A percentile compares a stretch with the other conserved stretches of the same genome.
Evolutionary conservation across 2,797 vertebrate genomes (phyloP).

Genomic region (Pseudocheirus occidentalis): DNA sequence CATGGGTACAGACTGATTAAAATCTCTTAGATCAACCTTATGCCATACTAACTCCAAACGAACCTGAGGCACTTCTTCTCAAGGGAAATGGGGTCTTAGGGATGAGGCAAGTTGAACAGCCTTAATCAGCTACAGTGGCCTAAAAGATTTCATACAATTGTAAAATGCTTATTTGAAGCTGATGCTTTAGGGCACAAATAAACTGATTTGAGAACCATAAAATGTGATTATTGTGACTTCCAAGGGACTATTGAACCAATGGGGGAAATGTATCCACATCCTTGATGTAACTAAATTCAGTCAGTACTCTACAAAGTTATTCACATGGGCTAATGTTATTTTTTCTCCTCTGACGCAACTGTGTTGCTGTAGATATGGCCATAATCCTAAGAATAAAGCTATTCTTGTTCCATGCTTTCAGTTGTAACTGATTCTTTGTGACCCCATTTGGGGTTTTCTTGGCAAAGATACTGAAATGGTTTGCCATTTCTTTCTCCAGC

Average conservation of each 20-base stretch:
- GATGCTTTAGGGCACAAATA: background rate
- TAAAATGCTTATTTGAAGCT: constrained; percentile 40
- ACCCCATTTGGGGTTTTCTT: background rate
- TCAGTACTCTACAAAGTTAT: background rate
- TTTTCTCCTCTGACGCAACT: constrained; percentile 8
- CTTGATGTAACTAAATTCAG: background rate
- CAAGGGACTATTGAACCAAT: background rate
- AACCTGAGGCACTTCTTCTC: constrained; percentile 34
- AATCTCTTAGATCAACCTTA: constrained; percentile 1
- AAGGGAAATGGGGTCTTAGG: constrained; percentile 8
- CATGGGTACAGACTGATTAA: constrained; percentile 1
- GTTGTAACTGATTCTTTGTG: background rate
- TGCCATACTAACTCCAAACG: background rate
- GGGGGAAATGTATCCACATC: background rate
- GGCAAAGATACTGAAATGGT: background rate
- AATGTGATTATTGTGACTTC: background rate
- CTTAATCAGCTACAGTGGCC: background rate
- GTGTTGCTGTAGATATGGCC: background rate
- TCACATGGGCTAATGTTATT: background rate
- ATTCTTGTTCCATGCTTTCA: background rate
- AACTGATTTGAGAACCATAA: constrained; percentile 39
- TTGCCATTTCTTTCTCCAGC: background rate
- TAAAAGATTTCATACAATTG: background rate
- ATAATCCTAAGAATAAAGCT: background rate
- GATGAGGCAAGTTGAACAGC: background rate